A percentile compares a stretch with the other conserved stretches of the same genome.
Evolutionary conservation across 1,140 invertebrate species (phyloP).

Genomic region (Drosophila jambulina): DNA sequence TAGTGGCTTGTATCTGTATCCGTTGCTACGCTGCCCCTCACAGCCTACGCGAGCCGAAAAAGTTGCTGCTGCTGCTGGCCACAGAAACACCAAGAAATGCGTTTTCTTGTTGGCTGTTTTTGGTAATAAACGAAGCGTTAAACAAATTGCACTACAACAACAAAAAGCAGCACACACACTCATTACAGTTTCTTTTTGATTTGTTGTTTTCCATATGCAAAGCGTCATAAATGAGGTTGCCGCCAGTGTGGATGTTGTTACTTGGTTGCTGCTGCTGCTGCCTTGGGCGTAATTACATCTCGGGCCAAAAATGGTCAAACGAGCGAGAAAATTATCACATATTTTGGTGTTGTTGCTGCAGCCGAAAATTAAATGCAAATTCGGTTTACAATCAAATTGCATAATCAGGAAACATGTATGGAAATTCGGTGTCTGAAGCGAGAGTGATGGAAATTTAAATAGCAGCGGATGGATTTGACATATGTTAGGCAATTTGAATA

Average conservation of each 20-base stretch:
- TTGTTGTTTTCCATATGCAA: slow-evolving; percentile 72
- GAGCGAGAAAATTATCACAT: slow-evolving; percentile 77
- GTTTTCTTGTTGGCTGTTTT: slow-evolving; percentile 71
- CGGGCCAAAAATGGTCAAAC: slow-evolving; percentile 77
- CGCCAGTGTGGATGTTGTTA: slow-evolving; percentile 16
- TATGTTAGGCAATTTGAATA: slow-evolving; percentile 46
- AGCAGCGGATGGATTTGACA: slow-evolving; percentile 32
- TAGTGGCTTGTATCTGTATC: slow-evolving; percentile 12
- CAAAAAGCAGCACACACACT: slow-evolving; percentile 31
- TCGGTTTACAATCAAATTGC: slow-evolving; percentile 43
- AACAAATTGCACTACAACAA: slow-evolving; percentile 82
- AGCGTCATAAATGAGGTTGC: slow-evolving; percentile 82
- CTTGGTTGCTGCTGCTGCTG: slow-evolving; percentile 38
- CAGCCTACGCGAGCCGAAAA: slow-evolving; percentile 48
- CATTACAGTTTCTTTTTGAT: slow-evolving; percentile 49
- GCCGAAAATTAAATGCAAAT: slow-evolving; percentile 77
- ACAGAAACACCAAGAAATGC: slow-evolving; percentile 59
- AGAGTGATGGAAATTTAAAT: slow-evolving; percentile 29
- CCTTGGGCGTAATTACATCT: slow-evolving; percentile 80
- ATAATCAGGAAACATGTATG: slow-evolving; percentile 40
- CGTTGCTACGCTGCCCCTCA: slow-evolving; percentile 19
- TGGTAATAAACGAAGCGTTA: slow-evolving; percentile 83
- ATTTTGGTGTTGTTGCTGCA: slow-evolving; percentile 42
- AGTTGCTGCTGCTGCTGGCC: slow-evolving; percentile 38
- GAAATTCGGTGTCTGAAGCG: slow-evolving; percentile 27